Conservation (phyloP, 2,888 invertebrate genomes). For the Synanthedon formicaeformis region DNA sequence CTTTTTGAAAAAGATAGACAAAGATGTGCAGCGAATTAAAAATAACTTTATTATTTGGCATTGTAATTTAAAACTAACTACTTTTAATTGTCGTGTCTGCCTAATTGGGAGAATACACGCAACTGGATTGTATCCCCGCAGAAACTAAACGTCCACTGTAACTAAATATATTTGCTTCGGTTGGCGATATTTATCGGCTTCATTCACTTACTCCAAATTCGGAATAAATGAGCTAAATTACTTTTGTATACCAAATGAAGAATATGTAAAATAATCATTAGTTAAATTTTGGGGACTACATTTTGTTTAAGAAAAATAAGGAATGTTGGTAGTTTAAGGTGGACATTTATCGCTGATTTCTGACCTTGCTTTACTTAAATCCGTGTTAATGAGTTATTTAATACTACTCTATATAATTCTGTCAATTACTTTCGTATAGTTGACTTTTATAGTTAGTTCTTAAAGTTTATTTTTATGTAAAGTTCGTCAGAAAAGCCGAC, state of each 20-base stretch:
- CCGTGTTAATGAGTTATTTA: too few species aligned
- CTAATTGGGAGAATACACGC: slow-evolving; percentile 46
- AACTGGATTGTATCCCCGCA: slow-evolving; percentile 49
- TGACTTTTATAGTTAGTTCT: too few species aligned
- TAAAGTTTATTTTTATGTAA: too few species aligned
- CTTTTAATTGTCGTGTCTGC: slow-evolving; percentile 35
- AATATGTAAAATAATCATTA: neutral
- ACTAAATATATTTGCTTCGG: slow-evolving; percentile 33
- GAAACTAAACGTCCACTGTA: slow-evolving; percentile 32
- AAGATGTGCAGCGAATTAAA: neutral
- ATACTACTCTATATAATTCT: too few species aligned
- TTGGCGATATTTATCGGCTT: slow-evolving; percentile 47
- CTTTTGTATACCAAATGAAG: neutral
- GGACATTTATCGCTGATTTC: too few species aligned
- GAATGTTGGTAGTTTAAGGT: too few species aligned
- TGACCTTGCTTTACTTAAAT: too few species aligned
- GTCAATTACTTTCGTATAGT: too few species aligned
- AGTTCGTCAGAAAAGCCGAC: too few species aligned
- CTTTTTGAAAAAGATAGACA: too few species aligned
- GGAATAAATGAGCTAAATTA: slow-evolving; percentile 13
- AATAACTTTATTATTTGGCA: neutral
- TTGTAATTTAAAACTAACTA: slow-evolving; percentile 17
- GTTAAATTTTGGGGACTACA: neutral
- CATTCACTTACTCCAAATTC: slow-evolving; percentile 38
- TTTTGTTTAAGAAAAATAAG: too few species aligned